These are phyloP conservation scores for Cryptus armator DNA, from an alignment of 2,888 invertebrate species.

Conservation along the genomic window DNA sequence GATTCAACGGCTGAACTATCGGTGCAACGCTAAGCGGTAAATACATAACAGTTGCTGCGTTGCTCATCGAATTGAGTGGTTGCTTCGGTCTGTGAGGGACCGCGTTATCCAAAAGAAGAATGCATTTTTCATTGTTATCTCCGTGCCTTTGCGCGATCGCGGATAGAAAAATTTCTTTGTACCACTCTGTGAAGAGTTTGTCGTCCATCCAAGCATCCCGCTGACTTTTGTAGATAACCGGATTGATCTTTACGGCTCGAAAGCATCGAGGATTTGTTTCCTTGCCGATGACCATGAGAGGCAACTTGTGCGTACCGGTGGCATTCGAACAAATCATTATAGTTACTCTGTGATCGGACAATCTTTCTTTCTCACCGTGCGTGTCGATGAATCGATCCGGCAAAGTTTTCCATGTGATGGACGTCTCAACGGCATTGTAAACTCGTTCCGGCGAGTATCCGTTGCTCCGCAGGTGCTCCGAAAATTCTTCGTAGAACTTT, in stretches of 20 bases:
- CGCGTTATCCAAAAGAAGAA: slow-evolving; percentile 53
- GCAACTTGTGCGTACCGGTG: slow-evolving; percentile 74
- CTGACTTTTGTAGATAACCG: slow-evolving; percentile 29
- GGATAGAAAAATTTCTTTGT: slow-evolving; percentile 5
- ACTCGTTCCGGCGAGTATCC: slow-evolving; percentile 59
- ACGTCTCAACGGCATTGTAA: slow-evolving; percentile 72
- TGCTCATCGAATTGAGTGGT: slow-evolving; percentile 1
- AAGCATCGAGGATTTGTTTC: slow-evolving; percentile 73
- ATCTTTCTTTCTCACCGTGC: slow-evolving; percentile 56
- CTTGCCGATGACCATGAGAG: slow-evolving; percentile 76
- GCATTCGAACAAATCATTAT: slow-evolving; percentile 75
- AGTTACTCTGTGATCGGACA: slow-evolving; percentile 72
- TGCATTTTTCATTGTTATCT: slow-evolving; percentile 21
- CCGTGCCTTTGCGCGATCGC: slow-evolving; percentile 26
- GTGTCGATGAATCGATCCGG: slow-evolving; percentile 48
- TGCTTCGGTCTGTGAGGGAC: slow-evolving; percentile 22
- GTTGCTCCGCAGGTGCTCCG: slow-evolving; percentile 10
- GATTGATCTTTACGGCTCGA: slow-evolving; percentile 45
- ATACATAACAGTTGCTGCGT: slow-evolving; percentile 17
- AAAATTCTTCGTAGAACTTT: slow-evolving; percentile 23
- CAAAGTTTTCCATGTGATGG: slow-evolving; percentile 68
- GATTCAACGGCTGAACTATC: slow-evolving; percentile 48
- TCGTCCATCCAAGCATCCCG: slow-evolving; percentile 42
- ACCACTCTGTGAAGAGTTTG: slow-evolving; percentile 23
- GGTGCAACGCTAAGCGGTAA: slow-evolving; percentile 45